Conservation (phyloP, 2,888 invertebrate genomes). For the Xanthorhoe designata region DNA sequence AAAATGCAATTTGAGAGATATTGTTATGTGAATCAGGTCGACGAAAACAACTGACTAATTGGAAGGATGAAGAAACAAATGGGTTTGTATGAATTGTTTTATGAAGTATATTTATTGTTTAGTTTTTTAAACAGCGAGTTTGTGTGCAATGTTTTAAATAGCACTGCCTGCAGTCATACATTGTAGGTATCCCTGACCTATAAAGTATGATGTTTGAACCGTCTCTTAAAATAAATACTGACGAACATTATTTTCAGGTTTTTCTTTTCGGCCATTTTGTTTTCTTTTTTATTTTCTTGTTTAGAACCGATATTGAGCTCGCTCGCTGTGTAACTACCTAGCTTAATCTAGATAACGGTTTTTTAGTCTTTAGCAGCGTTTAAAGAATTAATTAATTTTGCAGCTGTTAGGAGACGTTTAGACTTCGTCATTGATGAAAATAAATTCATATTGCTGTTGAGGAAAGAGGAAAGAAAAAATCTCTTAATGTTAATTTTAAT, state of each 20-base stretch:
- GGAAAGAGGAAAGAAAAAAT: constrained; percentile 9
- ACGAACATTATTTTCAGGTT: neutral
- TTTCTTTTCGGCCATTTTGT: neutral
- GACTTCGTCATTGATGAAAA: neutral
- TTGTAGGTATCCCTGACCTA: constrained; percentile 20
- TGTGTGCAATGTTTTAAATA: constrained; percentile 11
- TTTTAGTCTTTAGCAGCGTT: neutral
- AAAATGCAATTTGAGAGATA: constrained; percentile 34
- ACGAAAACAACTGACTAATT: constrained; percentile 31
- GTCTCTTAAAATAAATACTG: neutral
- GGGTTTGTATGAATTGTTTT: constrained; percentile 24
- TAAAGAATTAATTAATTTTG: neutral
- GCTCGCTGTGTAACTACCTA: neutral
- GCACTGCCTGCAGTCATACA: constrained; percentile 5
- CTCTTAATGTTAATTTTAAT: neutral
- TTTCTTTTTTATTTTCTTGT: neutral
- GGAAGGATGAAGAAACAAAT: constrained; percentile 35
- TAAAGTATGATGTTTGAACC: neutral
- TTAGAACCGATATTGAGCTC: neutral
- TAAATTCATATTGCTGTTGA: neutral
- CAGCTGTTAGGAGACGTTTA: neutral
- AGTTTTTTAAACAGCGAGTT: constrained; percentile 17
- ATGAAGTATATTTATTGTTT: no score
- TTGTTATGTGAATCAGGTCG: constrained; percentile 27
- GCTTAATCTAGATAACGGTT: neutral